Conservation (phyloP, 2,888 invertebrate genomes). For the Aphodius sticticus region DNA sequence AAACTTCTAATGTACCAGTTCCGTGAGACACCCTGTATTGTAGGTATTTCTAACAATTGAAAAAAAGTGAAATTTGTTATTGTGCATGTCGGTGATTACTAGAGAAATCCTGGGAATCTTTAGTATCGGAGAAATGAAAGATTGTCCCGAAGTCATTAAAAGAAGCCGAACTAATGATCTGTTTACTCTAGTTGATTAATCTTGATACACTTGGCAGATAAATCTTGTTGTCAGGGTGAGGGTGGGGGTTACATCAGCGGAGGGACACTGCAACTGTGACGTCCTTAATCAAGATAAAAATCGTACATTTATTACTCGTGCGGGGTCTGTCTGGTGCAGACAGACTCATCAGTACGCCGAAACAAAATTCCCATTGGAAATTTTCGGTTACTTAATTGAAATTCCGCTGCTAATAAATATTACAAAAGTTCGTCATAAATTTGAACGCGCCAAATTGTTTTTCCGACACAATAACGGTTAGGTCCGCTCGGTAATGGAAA, state of each 20-base stretch:
- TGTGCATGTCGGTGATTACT: no score
- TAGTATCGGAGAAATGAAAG: not conserved
- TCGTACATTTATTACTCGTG: slow-evolving; percentile 23
- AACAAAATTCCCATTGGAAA: slow-evolving; percentile 14
- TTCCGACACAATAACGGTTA: slow-evolving; percentile 5
- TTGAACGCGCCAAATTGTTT: slow-evolving; percentile 16
- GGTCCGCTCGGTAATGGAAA: slow-evolving; percentile 14
- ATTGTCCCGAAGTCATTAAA: not conserved
- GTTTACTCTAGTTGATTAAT: slow-evolving; percentile 22
- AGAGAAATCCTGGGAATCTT: not conserved
- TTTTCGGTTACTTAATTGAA: not conserved
- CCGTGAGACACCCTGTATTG: no score
- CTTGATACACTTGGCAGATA: slow-evolving; percentile 17
- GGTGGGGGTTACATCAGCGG: slow-evolving; percentile 5
- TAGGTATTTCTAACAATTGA: no score
- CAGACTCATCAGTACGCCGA: slow-evolving; percentile 11
- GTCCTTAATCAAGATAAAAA: slow-evolving; percentile 21
- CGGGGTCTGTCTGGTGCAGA: not conserved
- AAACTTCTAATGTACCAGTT: no score
- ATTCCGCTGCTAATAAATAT: slow-evolving; percentile 9
- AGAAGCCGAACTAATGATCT: slow-evolving; percentile 12
- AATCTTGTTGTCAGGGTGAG: slow-evolving; percentile 13
- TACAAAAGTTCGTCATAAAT: not conserved
- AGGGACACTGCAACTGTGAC: slow-evolving; percentile 19
- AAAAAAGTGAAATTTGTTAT: no score